Conservation (phyloP, 2,113 vertebrate species). For the Calyptommatus sinebrachiatus region DNA sequence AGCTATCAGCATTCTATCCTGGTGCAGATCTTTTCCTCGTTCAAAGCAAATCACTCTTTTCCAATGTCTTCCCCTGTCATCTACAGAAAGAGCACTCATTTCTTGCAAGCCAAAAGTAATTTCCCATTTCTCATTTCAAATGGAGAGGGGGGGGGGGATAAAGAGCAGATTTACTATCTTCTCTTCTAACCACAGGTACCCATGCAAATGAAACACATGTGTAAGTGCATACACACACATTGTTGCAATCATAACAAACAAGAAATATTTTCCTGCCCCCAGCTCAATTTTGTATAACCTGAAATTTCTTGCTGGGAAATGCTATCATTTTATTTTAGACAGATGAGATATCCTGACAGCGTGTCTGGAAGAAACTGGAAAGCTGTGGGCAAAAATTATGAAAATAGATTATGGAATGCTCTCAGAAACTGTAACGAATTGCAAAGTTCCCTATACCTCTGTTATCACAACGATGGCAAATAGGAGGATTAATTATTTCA, state of each 20-base stretch:
- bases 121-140: slow-evolving; percentile 1
- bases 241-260: not conserved
- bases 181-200: not conserved
- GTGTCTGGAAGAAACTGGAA: slow-evolving; percentile 14
- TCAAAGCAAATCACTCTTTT: not conserved
- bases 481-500: not conserved
- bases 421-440: slow-evolving; percentile 9
- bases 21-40: slow-evolving; percentile 7
- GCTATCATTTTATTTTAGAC: slow-evolving; percentile 28
- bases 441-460: not conserved
- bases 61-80: not conserved
- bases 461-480: not conserved
- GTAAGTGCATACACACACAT: not conserved
- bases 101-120: not conserved
- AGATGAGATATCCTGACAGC: slow-evolving; percentile 26
- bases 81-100: not conserved
- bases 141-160: not conserved
- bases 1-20: slow-evolving; percentile 6
- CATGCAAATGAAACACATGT: not conserved
- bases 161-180: not conserved
- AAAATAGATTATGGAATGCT: slow-evolving; percentile 2
- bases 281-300: slow-evolving; percentile 20
- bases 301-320: slow-evolving; percentile 24
- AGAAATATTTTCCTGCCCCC: not conserved
- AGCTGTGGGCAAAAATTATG: slow-evolving; percentile 18